Percentiles rank a stretch among this genome's conserved stretches.
Conservation (phyloP, 37 sponge, comb jelly and placozoan species). For the Aplysina aerophoba region DNA sequence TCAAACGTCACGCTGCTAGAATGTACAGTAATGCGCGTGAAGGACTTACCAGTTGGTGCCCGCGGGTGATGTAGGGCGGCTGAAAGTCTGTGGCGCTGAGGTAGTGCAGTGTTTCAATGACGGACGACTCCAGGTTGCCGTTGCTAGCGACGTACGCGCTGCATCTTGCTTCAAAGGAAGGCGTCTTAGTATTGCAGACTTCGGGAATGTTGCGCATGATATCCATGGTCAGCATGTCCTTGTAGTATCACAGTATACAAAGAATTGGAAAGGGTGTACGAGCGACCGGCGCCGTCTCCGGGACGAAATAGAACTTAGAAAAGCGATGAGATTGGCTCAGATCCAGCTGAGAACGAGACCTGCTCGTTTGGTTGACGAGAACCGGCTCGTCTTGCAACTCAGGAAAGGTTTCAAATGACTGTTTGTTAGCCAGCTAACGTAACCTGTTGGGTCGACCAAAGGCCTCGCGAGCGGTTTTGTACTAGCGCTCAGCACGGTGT, state of each 20-base stretch:
- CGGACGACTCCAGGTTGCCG: neutral
- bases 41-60: conserved; percentile 16
- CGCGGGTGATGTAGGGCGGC: neutral
- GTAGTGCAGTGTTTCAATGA: conserved; percentile 28
- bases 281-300: conserved; percentile 8
- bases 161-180: conserved; percentile 17
- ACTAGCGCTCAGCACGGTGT: neutral
- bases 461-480: neutral
- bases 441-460: neutral
- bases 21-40: no score
- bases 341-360: conserved; percentile 59
- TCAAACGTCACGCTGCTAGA: no score
- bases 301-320: no score
- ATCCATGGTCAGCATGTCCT: conserved; percentile 32
- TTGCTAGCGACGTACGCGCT: neutral
- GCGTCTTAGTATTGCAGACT: neutral
- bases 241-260: neutral
- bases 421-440: neutral
- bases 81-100: conserved; percentile 16
- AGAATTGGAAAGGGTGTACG: neutral
- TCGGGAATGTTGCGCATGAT: conserved; percentile 14
- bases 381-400: conserved; percentile 85
- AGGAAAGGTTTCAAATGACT: neutral
- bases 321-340: neutral
- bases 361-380: conserved; percentile 89